Base-by-base conservation (phyloP, 2,113 vertebrate genomes). In the Menura novaehollandiae region DNA sequence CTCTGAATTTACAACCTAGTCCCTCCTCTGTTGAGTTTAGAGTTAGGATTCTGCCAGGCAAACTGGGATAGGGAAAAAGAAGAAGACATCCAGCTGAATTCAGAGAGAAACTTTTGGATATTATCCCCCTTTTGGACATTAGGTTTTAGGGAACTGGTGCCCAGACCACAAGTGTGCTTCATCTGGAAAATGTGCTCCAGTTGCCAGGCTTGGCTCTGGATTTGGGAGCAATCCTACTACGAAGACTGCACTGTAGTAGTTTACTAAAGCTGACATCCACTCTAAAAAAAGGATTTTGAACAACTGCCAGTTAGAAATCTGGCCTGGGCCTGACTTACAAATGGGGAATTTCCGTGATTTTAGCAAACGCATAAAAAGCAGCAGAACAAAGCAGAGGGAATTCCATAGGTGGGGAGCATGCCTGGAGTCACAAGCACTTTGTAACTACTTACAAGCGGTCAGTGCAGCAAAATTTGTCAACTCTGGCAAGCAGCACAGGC, bases 341-440 rank as follows among this genome's bases (percentile, higher is more conserved):
- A 67, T 2, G 18, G 83, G 88, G 18, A 21, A 85, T 84, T 84
- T 24, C 67, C 1, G 20, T 85, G 94, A n/a, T 74, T 90, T 73
- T 5, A 96, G 95, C 79, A 15, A 84, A 35, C 83, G 90, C 76
- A 68, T 49, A 56, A 46, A 68, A 72, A 94, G 87, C 91, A 95
- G 95, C 95, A 60, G 88, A 81, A 91, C 47, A 62, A 95, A 97
- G 95, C 92, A 7, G 88, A 71, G 82, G 83, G 47, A 60, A 52
- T 81, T 28, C 92, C 37, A 3, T 7, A 20, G 35, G 53, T 27
- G 56, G 86, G 82, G 75, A 91, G 96, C 95, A 96, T 96, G 95
- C 91, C 93, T 85, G 28, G 39, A 46, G 60, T 67, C 91, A 90
- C 39, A 30, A 90, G 89, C 85, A 55, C 72, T 53, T 62, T 10